Base-by-base conservation (phyloP, 2,113 vertebrate genomes). In the Aegypius monachus region DNA sequence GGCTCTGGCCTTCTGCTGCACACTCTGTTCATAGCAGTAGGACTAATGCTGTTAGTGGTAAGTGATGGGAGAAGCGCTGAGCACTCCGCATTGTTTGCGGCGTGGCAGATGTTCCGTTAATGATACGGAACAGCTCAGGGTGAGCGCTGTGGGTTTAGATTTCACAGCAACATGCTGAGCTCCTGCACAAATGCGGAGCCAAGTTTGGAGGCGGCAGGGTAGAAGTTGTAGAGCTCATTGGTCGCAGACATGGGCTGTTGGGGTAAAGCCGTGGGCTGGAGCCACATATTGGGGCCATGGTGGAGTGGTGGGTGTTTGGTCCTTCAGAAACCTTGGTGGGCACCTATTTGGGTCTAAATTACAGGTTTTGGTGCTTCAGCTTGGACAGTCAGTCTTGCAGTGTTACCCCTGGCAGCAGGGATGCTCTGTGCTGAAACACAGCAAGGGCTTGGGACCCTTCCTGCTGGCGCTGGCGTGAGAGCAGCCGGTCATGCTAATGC, bases 201-300 rank as follows among this genome's bases (percentile, higher is more conserved):
- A 4, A 0, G 26, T 2, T 23, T 61, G 53, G 22, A 58, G 55
- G 79, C 0, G 9, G 13, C 2, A 5, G 31, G 47, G 29, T 38
- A 68, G 72, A 16, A 34, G 45, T 9, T 29, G 79, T 10, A 18
- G 59, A 59, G 53, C 52, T 73, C 5, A 3, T 8, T 40, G 68
- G 12, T 40, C 1, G 1, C 74, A 34, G 31, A 9, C 15, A 3
- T 2, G 68, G 50, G 65, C 42, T 73, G 59, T 23, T 10, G 43
- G 71, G 45, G 14, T 53, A 20, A 65, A 80, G 61, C 26, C 5
- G 1, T 29, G 61, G 40, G 52, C 16, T 32, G 53, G 40, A 56
- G 53, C 36, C 3, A 1, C 2, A 1, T 8, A 7, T 32, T 0
- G 11, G 8, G 48, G 38, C 26, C 0, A 0, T 26, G 38, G 23